phyloP scores from a whole-genome alignment of 2,888 invertebrate species.

The Heliconius sara region DNA sequence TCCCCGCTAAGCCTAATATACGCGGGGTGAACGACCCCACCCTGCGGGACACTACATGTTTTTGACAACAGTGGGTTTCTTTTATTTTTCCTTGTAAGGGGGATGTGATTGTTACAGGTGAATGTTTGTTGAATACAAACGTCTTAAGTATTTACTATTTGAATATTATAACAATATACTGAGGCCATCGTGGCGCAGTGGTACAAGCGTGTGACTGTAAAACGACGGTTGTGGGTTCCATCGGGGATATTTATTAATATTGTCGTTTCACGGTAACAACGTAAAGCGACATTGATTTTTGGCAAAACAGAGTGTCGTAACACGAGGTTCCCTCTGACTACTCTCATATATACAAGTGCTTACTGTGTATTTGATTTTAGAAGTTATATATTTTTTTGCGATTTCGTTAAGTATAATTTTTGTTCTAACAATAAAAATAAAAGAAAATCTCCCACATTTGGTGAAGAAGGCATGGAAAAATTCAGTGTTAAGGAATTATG shows the following conservation, averaged over 20 bases:
- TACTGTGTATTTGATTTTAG: too few species aligned
- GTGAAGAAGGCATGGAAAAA: too few species aligned
- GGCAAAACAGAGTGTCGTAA: too few species aligned
- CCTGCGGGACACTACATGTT: constrained; percentile 79
- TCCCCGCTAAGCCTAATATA: constrained; percentile 35
- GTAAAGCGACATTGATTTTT: not conserved
- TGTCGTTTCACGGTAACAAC: not conserved
- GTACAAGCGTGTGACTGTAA: not conserved
- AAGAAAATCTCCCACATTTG: too few species aligned
- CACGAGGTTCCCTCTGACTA: too few species aligned
- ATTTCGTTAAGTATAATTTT: too few species aligned
- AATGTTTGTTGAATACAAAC: constrained; percentile 37
- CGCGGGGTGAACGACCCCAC: constrained; percentile 71
- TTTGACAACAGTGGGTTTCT: constrained; percentile 78
- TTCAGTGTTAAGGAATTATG: too few species aligned
- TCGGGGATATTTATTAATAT: not conserved
- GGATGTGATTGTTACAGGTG: constrained; percentile 50
- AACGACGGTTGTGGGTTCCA: not conserved
- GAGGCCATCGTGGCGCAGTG: not conserved
- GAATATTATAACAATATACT: not conserved
- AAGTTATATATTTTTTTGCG: too few species aligned
- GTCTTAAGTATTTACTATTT: constrained; percentile 4
- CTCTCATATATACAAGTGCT: too few species aligned
- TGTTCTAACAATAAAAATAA: too few species aligned
- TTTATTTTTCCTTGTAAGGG: constrained; percentile 70